Conservation (phyloP, 2,888 invertebrate species). For the Diogma glabrata region DNA sequence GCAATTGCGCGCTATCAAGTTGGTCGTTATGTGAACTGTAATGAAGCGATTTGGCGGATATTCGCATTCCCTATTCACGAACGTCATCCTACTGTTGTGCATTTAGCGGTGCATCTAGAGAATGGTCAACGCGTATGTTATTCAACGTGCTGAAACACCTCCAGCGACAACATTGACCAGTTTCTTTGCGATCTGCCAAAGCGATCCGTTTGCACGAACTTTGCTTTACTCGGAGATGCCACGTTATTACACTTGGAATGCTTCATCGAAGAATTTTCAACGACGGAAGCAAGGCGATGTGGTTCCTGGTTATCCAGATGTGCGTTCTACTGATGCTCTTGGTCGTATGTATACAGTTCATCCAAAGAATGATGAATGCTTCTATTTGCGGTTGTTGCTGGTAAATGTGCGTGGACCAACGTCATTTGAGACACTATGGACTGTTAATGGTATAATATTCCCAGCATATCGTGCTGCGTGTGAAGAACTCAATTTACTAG, state of each 20-base stretch:
- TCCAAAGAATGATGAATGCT: too few relatives aligned
- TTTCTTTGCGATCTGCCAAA: conserved; percentile 16
- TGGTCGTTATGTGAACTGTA: too few relatives aligned
- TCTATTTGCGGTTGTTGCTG: too few relatives aligned
- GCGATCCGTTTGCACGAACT: conserved; percentile 23
- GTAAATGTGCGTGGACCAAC: conserved; percentile 29
- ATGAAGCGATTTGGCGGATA: too few relatives aligned
- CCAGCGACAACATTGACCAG: conserved; percentile 16
- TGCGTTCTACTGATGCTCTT: too few relatives aligned
- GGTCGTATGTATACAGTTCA: too few relatives aligned
- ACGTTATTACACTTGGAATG: conserved; percentile 27
- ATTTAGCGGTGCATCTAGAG: too few relatives aligned
- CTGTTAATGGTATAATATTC: conserved; percentile 28
- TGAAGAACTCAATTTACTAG: conserved; percentile 24
- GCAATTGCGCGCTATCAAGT: too few relatives aligned
- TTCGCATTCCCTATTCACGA: too few relatives aligned
- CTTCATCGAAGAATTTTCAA: conserved; percentile 25
- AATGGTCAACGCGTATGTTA: too few relatives aligned
- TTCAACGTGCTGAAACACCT: conserved; percentile 12
- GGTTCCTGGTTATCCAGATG: conserved; percentile 22
- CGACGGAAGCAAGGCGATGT: conserved; percentile 25
- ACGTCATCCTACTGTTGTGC: too few relatives aligned
- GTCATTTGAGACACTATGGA: conserved; percentile 27
- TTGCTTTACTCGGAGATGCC: conserved; percentile 28
- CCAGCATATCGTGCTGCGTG: conserved; percentile 29